Evolutionary conservation across 2,113 vertebrate genomes (phyloP), one percentile per base, ranked within the genome.

Genomic region (Petrocephalus microphthalmus): DNA sequence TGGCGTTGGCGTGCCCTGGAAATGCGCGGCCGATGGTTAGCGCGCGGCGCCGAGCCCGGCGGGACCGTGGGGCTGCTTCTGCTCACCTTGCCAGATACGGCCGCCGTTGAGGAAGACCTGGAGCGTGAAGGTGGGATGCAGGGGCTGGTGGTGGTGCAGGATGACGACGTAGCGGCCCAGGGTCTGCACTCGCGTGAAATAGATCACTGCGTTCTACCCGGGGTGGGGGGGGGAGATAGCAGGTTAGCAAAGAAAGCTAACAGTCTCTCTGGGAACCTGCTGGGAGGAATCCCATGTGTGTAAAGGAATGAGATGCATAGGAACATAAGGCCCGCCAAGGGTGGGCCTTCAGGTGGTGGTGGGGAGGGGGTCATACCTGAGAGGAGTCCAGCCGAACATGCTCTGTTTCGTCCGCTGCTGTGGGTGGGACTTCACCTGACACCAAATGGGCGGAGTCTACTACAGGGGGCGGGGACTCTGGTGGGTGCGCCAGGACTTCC

Each of bases 151-250:
- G 86, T 96, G 96, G 57, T 99, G 98, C 1, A 99, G 93, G 89
- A 99, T 94, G 93, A 99, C 97, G 90, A 97, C 97, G 0, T 99
- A 99, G n/a, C 97, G 97, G 0, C 98, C 98, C 90, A 97, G 93
- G 0, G 91, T 52, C 10, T 96, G 97, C 87, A 99, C 95, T 0
- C 89, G 96, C 2, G 95, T 93, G 10, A 94, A 95, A 29, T 97
- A 97, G 88, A 96, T 93, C 15, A 96, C 96, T 0, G 96, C 96
- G 91, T 96, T 96, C 98, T 99, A 92, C 78, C 87, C 87, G 89
- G 89, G 20, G 3, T 85, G 19, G 13, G 25, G 37, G 1, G 52
- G 60, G 7, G 5, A 52, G 84, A 53, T 6, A 33, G 52, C 25
- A 74, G 15, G 4, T 74, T 29, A 74, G 67, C 67, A 74, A 15